phyloP scores from a whole-genome alignment of 2,888 invertebrate species.

The Arge pagana region DNA sequence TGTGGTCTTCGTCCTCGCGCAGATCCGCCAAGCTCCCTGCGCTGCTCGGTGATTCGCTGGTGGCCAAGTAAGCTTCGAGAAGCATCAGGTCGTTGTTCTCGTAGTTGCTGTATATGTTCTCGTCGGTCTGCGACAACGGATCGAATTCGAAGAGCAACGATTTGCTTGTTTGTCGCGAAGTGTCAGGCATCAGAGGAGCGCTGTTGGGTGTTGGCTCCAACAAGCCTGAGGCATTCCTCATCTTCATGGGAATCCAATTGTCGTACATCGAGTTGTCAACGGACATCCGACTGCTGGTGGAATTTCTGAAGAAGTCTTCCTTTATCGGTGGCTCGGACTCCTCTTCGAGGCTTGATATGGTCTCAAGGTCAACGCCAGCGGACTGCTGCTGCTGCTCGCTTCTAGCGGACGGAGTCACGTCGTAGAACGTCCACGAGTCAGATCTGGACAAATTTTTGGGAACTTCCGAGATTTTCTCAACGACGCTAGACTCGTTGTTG shows the following conservation, averaged over 20 bases:
- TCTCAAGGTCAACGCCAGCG: slow-evolving; percentile 45
- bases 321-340: slow-evolving; percentile 30
- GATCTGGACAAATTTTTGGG: slow-evolving; percentile 55
- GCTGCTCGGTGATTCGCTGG: slow-evolving; percentile 70
- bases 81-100: slow-evolving; percentile 67
- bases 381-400: slow-evolving; percentile 31
- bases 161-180: slow-evolving; percentile 41
- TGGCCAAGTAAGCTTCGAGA: slow-evolving; percentile 70
- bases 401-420: slow-evolving; percentile 43
- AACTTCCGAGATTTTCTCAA: slow-evolving; percentile 45
- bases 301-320: slow-evolving; percentile 36
- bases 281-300: slow-evolving; percentile 41
- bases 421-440: slow-evolving; percentile 63
- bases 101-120: slow-evolving; percentile 50
- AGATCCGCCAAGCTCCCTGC: slow-evolving; percentile 57
- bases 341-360: slow-evolving; percentile 45
- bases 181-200: slow-evolving; percentile 48
- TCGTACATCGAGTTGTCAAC: slow-evolving; percentile 59
- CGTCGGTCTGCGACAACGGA: slow-evolving; percentile 40
- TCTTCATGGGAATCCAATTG: slow-evolving; percentile 49
- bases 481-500: slow-evolving; percentile 39
- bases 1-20: slow-evolving; percentile 57
- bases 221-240: slow-evolving; percentile 53
- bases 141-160: slow-evolving; percentile 48
- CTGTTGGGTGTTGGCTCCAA: slow-evolving; percentile 29